Conservation (phyloP, 2,888 invertebrate genomes). For the Allolobophora icterica region DNA sequence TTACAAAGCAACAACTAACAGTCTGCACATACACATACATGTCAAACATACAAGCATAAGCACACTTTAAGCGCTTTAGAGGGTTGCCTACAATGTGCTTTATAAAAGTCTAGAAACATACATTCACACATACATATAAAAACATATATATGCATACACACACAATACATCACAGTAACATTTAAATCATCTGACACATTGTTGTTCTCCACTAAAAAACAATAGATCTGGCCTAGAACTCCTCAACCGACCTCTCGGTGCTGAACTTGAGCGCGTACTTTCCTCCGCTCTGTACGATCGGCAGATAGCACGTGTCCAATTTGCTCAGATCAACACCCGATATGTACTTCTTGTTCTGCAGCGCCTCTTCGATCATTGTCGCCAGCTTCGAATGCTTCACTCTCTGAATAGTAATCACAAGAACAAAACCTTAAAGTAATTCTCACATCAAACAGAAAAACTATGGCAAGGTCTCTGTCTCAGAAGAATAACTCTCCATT, state of each 20-base stretch:
- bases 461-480: background rate
- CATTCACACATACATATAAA: too few relatives aligned
- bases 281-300: constrained; percentile 99
- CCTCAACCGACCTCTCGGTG: constrained; percentile 71
- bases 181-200: background rate
- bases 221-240: background rate
- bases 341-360: constrained; percentile 94
- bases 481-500: background rate
- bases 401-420: constrained; percentile 73
- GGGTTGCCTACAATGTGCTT: too few relatives aligned
- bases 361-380: constrained; percentile 90
- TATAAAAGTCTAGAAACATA: too few relatives aligned
- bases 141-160: too few relatives aligned
- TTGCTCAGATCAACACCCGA: constrained; percentile 85
- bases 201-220: background rate
- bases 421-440: background rate
- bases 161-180: too few relatives aligned
- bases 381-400: constrained; percentile 93
- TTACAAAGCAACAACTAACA: background rate
- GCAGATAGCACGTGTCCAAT: constrained; percentile 96
- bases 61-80: too few relatives aligned
- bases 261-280: constrained; percentile 96
- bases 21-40: too few relatives aligned
- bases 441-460: background rate
- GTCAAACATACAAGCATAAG: too few relatives aligned